Conservation (phyloP, 2,113 vertebrate species). For the Saccopteryx bilineata region DNA sequence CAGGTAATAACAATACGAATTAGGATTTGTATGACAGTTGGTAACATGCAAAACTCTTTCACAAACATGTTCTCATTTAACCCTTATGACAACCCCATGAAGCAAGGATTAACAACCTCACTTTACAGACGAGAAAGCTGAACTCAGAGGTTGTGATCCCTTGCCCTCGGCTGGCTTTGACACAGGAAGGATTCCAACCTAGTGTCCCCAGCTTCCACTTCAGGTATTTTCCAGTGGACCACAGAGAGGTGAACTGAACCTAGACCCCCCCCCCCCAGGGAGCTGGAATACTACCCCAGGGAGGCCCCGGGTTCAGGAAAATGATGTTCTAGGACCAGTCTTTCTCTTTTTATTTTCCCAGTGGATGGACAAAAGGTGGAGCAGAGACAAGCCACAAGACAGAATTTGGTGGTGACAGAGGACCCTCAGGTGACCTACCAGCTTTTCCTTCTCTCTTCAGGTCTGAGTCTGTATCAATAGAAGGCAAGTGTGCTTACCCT, state of each 20-base stretch:
- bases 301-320: not conserved
- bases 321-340: not conserved
- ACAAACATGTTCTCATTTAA: constrained; percentile 46
- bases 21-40: not conserved
- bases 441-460: not conserved
- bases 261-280: not conserved
- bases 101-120: not conserved
- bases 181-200: not conserved
- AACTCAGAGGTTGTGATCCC: not conserved
- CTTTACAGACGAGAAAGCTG: constrained; percentile 20
- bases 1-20: not conserved
- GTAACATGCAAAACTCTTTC: not conserved
- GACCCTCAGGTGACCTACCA: not conserved
- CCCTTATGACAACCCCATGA: not conserved
- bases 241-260: not conserved
- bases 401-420: not conserved
- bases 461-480: not conserved
- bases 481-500: not conserved
- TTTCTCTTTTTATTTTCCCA: constrained; percentile 9
- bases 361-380: not conserved
- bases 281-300: not conserved
- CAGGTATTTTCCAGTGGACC: not conserved
- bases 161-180: not conserved
- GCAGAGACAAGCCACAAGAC: not conserved
- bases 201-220: not conserved